phyloP scores from a whole-genome alignment of 2,797 vertebrate species.

The Semaprochilodus insignis region DNA sequence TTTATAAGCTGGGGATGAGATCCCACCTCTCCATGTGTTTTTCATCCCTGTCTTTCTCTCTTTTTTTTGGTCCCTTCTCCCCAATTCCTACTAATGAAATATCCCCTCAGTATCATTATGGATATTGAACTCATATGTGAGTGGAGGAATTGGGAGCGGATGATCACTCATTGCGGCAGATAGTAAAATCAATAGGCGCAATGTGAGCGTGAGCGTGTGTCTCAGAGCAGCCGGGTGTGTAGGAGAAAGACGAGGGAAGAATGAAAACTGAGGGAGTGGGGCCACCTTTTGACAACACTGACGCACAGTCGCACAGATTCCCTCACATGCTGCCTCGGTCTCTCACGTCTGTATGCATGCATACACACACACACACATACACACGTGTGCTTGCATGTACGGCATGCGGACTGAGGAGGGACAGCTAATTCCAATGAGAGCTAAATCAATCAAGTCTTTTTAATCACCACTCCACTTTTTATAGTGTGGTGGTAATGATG shows the following conservation, averaged over 20 bases:
- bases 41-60: slow-evolving; percentile 19
- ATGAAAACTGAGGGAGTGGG: slow-evolving; percentile 92
- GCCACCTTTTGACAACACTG: slow-evolving; percentile 95
- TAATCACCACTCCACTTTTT: slow-evolving; percentile 84
- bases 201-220: slow-evolving; percentile 71
- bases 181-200: slow-evolving; percentile 86
- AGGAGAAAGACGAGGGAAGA: slow-evolving; percentile 60
- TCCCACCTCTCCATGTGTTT: slow-evolving; percentile 31
- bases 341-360: slow-evolving; percentile 21
- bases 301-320: slow-evolving; percentile 72
- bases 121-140: slow-evolving; percentile 83
- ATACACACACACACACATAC: slow-evolving; percentile 4
- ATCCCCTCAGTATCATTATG: slow-evolving; percentile 78
- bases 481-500: slow-evolving; percentile 84
- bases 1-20: neutral
- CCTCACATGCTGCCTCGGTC: slow-evolving; percentile 17
- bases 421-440: slow-evolving; percentile 82
- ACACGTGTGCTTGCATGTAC: slow-evolving; percentile 2
- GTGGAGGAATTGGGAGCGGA: slow-evolving; percentile 80
- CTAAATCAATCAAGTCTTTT: slow-evolving; percentile 86
- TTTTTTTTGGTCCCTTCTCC: slow-evolving; percentile 43
- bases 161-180: slow-evolving; percentile 82
- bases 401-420: slow-evolving; percentile 65
- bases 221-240: slow-evolving; percentile 66
- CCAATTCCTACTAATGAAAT: slow-evolving; percentile 72